Evolutionary conservation across 2,888 invertebrate species (phyloP).

Genomic region (Euspilapteryx auroguttella): DNA sequence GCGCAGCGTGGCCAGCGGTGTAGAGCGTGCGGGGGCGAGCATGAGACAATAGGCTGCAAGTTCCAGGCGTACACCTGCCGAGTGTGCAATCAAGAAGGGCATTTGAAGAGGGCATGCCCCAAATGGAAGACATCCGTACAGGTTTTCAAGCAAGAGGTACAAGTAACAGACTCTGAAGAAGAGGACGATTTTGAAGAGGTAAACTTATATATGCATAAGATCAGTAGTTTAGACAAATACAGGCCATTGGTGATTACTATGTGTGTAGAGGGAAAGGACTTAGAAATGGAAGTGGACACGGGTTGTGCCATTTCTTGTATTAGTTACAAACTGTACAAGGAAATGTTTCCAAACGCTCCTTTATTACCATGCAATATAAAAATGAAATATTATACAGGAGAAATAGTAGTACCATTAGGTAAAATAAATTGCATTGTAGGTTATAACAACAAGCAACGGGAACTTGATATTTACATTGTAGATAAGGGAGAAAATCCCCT

Average conservation of each 20-base stretch:
- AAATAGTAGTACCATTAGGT: slow-evolving; percentile 6
- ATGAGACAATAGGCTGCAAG: slow-evolving; percentile 2
- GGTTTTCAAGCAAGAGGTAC: neutral
- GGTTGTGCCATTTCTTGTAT: slow-evolving; percentile 10
- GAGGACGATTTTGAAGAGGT: slow-evolving; percentile 1
- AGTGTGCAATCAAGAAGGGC: no score
- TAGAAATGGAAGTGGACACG: slow-evolving; percentile 8
- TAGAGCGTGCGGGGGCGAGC: slow-evolving; percentile 5
- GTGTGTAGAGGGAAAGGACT: neutral
- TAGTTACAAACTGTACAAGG: slow-evolving; percentile 6
- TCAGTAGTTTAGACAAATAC: neutral
- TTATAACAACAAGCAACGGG: slow-evolving; percentile 5
- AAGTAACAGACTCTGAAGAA: slow-evolving; percentile 1
- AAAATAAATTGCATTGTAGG: slow-evolving; percentile 2
- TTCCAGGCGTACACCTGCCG: slow-evolving; percentile 7
- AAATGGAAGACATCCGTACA: neutral
- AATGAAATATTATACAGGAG: slow-evolving; percentile 8
- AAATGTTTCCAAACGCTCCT: slow-evolving; percentile 1
- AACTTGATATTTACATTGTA: slow-evolving; percentile 1
- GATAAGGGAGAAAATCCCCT: slow-evolving; percentile 10
- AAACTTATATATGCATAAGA: neutral
- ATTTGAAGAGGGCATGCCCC: slow-evolving; percentile 5
- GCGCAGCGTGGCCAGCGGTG: neutral
- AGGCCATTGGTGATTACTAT: neutral
- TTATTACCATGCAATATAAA: slow-evolving; percentile 2